Conservation (phyloP, 2,888 invertebrate species). For the Drosophila setosimentum region DNA sequence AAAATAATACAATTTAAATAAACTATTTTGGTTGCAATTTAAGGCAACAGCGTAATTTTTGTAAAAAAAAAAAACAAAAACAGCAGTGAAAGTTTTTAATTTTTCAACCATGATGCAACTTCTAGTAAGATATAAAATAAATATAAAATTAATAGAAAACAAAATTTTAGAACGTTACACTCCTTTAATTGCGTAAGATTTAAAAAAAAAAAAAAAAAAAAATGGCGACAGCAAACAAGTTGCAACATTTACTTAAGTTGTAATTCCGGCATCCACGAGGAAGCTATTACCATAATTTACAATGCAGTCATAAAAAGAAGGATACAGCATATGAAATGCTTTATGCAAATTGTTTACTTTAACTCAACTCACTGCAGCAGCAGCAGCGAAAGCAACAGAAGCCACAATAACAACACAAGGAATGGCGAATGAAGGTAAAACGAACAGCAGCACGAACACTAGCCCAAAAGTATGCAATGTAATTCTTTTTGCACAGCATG, state of each 20-base stretch:
- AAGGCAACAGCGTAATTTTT: not conserved
- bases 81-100: not conserved
- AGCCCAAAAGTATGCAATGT: conserved; percentile 53
- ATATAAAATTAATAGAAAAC: no score
- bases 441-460: conserved; percentile 5
- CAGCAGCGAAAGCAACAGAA: not conserved
- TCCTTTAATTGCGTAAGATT: not conserved
- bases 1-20: not conserved
- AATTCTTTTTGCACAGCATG: conserved; percentile 53
- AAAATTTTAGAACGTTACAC: not conserved
- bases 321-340: conserved; percentile 64
- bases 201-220: not conserved
- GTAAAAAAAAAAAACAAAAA: not conserved
- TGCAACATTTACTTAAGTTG: conserved; percentile 42
- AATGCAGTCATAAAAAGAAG: conserved; percentile 45
- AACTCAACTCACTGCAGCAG: conserved; percentile 23
- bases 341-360: conserved; percentile 75
- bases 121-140: not conserved
- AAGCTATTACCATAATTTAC: conserved; percentile 54
- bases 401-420: conserved; percentile 22
- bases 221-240: conserved; percentile 12
- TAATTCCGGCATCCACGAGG: conserved; percentile 38
- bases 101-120: not conserved
- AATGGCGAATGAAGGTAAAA: conserved; percentile 21
- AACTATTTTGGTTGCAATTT: not conserved